Evolutionary conservation across 2,797 vertebrate species (phyloP).

Genomic region (Antrozous pallidus): DNA sequence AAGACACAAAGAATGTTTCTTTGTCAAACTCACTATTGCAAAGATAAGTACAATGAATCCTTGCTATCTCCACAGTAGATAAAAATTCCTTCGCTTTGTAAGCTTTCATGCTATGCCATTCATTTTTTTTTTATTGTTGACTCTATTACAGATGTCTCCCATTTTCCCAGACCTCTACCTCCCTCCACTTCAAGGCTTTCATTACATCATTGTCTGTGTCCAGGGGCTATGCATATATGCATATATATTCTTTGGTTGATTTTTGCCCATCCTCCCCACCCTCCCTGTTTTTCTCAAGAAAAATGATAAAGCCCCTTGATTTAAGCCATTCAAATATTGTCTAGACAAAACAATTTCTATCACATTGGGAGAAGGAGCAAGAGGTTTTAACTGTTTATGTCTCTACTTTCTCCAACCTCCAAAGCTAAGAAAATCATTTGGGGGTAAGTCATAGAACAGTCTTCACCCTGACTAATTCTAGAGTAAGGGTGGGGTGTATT

Average conservation of each 20-base stretch:
- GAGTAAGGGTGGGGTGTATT: background rate
- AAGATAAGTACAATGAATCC: slow-evolving; percentile 12
- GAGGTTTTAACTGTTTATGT: background rate
- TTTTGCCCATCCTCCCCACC: background rate
- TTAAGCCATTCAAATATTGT: slow-evolving; percentile 35
- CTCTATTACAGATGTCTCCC: background rate
- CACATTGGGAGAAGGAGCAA: background rate
- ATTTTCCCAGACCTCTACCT: background rate
- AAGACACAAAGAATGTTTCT: background rate
- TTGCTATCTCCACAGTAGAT: background rate
- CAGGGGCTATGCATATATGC: background rate
- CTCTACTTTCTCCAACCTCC: background rate
- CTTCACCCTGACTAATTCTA: background rate
- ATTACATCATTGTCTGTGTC: background rate
- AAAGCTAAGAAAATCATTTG: background rate
- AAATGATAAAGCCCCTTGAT: background rate
- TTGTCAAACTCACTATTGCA: background rate
- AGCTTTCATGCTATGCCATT: background rate
- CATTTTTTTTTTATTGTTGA: background rate
- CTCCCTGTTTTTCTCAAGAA: background rate
- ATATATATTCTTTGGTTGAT: background rate
- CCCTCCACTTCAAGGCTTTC: background rate
- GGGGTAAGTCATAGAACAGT: background rate
- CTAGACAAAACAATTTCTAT: slow-evolving; percentile 22
- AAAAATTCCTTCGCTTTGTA: background rate